These are phyloP conservation scores for Barnardius zonarius DNA, from an alignment of 2,113 vertebrate species.

Conservation along the genomic window DNA sequence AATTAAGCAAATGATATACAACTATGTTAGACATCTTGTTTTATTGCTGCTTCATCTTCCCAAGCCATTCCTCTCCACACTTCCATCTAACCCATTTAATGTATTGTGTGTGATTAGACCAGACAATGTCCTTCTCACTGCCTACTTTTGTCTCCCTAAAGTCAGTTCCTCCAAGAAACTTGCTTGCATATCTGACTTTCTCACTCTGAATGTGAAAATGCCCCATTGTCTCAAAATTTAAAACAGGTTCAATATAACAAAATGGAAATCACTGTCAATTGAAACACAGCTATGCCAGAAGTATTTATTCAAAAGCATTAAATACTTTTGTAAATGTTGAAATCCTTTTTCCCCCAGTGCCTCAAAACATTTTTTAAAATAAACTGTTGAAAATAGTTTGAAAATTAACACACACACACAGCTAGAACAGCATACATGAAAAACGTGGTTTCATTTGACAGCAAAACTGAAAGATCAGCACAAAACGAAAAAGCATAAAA, in stretches of 20 bases:
- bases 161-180: neutral
- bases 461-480: neutral
- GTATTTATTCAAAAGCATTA: neutral
- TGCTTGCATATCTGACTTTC: neutral
- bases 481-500: neutral
- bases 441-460: neutral
- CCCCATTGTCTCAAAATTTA: neutral
- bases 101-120: accelerated
- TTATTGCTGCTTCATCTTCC: neutral
- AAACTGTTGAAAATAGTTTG: neutral
- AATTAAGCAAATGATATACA: neutral
- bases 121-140: neutral
- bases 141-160: neutral
- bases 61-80: neutral
- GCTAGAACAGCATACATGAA: neutral
- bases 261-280: neutral
- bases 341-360: neutral
- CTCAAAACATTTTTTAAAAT: neutral
- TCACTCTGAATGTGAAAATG: neutral
- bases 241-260: neutral
- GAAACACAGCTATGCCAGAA: neutral
- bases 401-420: neutral
- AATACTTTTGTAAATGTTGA: neutral
- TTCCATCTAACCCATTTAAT: neutral
- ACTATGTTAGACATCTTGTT: neutral